Conservation (phyloP, 2,113 vertebrate genomes). For the Ploceus nigricollis region DNA sequence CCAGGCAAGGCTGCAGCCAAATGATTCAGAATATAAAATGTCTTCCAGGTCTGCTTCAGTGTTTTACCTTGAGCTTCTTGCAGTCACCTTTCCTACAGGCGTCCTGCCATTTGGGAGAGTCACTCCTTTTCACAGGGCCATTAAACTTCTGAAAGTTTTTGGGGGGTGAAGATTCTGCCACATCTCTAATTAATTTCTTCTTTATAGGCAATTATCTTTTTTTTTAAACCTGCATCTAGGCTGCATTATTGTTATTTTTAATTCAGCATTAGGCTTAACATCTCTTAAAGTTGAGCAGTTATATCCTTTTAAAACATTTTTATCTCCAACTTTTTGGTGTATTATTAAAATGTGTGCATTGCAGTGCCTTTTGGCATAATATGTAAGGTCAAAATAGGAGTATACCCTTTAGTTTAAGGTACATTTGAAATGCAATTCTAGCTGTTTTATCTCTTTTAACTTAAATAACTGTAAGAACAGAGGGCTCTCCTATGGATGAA, state of each 20-base stretch:
- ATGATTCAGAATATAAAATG: not conserved
- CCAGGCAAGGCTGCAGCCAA: not conserved
- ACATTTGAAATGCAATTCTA: not conserved
- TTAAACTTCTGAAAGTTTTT: not conserved
- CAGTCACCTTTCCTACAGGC: not conserved
- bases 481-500: fast-evolving
- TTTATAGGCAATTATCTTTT: not conserved
- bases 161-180: not conserved
- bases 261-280: not conserved
- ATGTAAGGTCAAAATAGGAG: not conserved
- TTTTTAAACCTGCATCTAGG: not conserved
- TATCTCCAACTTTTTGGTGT: not conserved
- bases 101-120: not conserved
- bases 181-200: not conserved
- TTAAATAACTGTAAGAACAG: not conserved
- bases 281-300: not conserved
- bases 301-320: not conserved
- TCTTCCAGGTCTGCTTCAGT: not conserved
- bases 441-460: not conserved
- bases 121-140: not conserved
- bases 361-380: not conserved
- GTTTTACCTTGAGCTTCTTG: not conserved
- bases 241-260: slow-evolving; percentile 2
- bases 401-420: not conserved
- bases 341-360: not conserved